These are phyloP conservation scores for Bergia sp. DNA, from an alignment of 92 coral and sea anemone genomes.

Conservation along the genomic window DNA sequence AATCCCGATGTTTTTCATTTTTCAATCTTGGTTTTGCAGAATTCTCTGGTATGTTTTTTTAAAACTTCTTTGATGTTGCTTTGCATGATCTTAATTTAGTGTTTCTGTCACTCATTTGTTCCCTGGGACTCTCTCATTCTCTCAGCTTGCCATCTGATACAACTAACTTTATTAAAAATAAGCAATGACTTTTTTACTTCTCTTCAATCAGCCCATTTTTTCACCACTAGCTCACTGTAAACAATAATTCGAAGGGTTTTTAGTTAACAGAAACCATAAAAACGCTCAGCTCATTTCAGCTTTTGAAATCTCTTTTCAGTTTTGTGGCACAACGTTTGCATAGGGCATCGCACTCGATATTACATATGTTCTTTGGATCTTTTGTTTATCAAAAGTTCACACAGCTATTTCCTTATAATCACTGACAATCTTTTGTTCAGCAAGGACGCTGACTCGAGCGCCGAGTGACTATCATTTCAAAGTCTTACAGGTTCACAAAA, in stretches of 20 bases:
- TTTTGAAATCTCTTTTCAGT: neutral
- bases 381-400: slow-evolving; percentile 13
- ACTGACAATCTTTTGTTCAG: slow-evolving; percentile 19
- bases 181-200: neutral
- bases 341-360: neutral
- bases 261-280: neutral
- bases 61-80: slow-evolving; percentile 2
- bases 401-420: slow-evolving; percentile 20
- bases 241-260: neutral
- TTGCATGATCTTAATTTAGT: neutral
- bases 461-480: slow-evolving; percentile 27
- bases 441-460: neutral
- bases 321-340: neutral
- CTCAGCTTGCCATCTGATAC: slow-evolving; percentile 9
- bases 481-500: slow-evolving; percentile 21
- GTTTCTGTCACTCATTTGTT: neutral
- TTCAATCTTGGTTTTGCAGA: neutral
- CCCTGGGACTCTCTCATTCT: neutral
- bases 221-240: neutral
- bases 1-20: neutral
- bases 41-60: neutral
- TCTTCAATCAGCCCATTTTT: no score
- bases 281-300: neutral
- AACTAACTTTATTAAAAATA: neutral
- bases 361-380: slow-evolving; percentile 4